Percentiles rank a stretch among this genome's conserved stretches.
Evolutionary conservation across 2,888 invertebrate species (phyloP).

Genomic region (Papilio demoleus): DNA sequence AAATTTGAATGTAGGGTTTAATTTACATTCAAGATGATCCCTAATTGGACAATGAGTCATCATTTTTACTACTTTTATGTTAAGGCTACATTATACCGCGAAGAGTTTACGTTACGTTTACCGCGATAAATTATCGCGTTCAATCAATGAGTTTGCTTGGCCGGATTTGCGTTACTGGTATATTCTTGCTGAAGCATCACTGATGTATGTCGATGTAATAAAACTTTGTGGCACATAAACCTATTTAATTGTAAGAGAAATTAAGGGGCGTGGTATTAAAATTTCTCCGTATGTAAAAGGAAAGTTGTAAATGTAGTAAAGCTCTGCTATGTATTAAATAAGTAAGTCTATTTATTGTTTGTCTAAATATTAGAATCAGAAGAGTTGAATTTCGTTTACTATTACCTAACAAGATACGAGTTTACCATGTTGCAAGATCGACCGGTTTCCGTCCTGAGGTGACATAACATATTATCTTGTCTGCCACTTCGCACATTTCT

Average conservation of each 20-base stretch:
- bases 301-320: conserved; percentile 3
- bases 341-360: no score
- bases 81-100: no score
- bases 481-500: not conserved
- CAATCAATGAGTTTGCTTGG: no score
- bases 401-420: conserved; percentile 18
- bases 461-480: conserved; percentile 15
- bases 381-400: conserved; percentile 6
- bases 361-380: not conserved
- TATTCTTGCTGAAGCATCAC: no score
- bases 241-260: not conserved
- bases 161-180: no score
- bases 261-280: not conserved
- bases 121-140: no score
- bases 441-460: conserved; percentile 21
- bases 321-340: no score
- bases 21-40: conserved; percentile 12
- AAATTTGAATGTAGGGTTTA: not conserved
- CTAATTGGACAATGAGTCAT: conserved; percentile 28
- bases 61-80: not conserved
- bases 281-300: not conserved
- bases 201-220: not conserved
- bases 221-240: not conserved
- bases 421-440: conserved; percentile 9
- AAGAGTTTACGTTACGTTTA: no score